Evolutionary conservation across 2,113 vertebrate genomes (phyloP), one percentile per base, ranked within the genome.

Genomic region (Entosphenus tridentatus): DNA sequence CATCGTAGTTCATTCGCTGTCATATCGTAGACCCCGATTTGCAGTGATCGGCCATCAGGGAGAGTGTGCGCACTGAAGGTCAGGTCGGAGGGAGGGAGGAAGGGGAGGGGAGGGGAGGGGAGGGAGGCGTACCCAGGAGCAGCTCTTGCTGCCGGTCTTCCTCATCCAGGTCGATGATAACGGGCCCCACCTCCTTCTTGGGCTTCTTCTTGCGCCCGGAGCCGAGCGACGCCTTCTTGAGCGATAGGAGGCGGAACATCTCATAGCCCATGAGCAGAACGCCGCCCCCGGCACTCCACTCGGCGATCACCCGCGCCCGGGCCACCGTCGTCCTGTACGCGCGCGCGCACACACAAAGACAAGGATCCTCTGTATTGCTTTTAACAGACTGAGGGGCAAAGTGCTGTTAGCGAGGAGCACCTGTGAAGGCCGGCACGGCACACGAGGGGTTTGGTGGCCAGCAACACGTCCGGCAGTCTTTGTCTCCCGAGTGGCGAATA

Each of bases 221-320:
- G n/a, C 92, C 84, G 54, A 90, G 86, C 75, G 96, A 96, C 75
- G 86, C 92, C 78, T 97, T 98, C 79, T 95, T 96, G 79, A 98
- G 81, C 11, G 93, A 90, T 73, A 98, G 86, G 67, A 97, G 82
- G 11, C 93, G 88, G 78, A 93, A 98, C 92, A 98, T 98, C 79
- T 98, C 93, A 1, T 97, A 97, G 3, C 93, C 93, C 92, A 98
- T 90, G 71, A 98, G 83, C 77, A 98, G 77, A 73, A 98, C 89
- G 10, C 93, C 93, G 56, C 93, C 93, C 13, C 87, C 86, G 69
- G 80, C 81, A 57, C 85, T 84, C 93, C 93, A 98, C 68, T 90
- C 87, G 73, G 87, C 84, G 75, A 97, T 87, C 71, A 98, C 92
- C 76, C 89, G 96, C 68, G 92, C 88, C 73, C 93, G 86, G 56